phyloP scores from a whole-genome alignment of 2,797 vertebrate species.

The Acanthopagrus latus region DNA sequence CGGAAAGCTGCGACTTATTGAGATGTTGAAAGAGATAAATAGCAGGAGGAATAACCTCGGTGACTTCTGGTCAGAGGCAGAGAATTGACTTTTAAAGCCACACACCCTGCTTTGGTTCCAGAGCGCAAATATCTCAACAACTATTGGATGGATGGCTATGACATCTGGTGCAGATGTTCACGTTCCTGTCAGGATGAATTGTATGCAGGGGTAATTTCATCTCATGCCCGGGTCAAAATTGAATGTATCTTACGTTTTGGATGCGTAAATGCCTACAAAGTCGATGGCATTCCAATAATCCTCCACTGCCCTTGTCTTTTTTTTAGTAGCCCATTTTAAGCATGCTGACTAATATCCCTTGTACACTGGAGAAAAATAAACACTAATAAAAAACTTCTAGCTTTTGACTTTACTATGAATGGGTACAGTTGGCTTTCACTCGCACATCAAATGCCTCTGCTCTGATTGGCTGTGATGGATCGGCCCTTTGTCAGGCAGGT shows the following conservation, averaged over 20 bases:
- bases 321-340: background rate
- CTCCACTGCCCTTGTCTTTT: too few species aligned
- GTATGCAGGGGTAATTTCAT: background rate
- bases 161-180: slow-evolving; percentile 1
- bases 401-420: too few species aligned
- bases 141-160: background rate
- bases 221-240: background rate
- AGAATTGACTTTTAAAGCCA: slow-evolving; percentile 2
- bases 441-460: too few species aligned
- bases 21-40: slow-evolving; percentile 46
- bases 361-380: too few species aligned
- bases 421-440: too few species aligned
- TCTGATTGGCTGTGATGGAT: too few species aligned
- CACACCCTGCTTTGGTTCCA: background rate
- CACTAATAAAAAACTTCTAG: too few species aligned
- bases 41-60: slow-evolving; percentile 26
- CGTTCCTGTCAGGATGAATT: background rate
- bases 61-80: background rate
- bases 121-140: background rate
- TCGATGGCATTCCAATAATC: background rate
- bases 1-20: slow-evolving; percentile 23
- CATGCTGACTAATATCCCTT: background rate
- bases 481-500: too few species aligned
- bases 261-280: background rate
- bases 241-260: background rate